A percentile compares a stretch with the other conserved stretches of the same genome.
phyloP scores from a whole-genome alignment of 2,797 vertebrate species.

The Macropodus opercularis region DNA sequence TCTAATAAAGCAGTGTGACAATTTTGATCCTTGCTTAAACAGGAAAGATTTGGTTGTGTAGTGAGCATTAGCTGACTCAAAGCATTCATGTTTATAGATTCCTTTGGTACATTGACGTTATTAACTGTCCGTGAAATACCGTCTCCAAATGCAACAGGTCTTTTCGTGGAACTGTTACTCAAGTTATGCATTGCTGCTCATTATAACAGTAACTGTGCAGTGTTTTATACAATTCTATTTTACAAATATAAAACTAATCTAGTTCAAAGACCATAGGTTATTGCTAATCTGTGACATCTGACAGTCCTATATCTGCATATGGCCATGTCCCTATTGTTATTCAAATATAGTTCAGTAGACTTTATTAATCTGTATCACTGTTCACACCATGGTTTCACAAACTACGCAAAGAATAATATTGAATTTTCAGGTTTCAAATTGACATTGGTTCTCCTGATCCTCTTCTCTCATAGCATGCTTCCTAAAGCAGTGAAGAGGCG shows the following conservation, averaged over 20 bases:
- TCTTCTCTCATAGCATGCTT: slow-evolving; percentile 82
- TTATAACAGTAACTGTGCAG: too few species aligned
- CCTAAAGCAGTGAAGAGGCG: slow-evolving; percentile 94
- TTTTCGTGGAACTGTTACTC: neutral
- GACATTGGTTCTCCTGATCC: slow-evolving; percentile 1
- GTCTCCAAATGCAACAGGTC: neutral
- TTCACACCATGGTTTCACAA: neutral
- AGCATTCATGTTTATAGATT: neutral
- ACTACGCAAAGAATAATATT: neutral
- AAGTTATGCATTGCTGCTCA: too few species aligned
- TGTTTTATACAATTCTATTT: too few species aligned
- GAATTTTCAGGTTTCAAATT: neutral
- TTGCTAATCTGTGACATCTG: neutral
- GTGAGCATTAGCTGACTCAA: neutral
- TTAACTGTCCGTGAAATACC: too few species aligned
- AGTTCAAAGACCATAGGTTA: neutral
- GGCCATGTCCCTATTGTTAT: too few species aligned
- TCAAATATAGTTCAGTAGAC: neutral
- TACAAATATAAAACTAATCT: neutral
- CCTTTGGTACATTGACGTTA: neutral
- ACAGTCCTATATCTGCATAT: too few species aligned
- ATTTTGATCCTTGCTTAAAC: neutral
- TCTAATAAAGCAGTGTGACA: neutral
- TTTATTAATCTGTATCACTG: neutral
- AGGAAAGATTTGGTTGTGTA: too few species aligned